Percentiles rank a stretch among this genome's conserved stretches.
These are phyloP conservation scores for Limosa lapponica DNA, from an alignment of 2,797 vertebrate species.

Conservation along the genomic window DNA sequence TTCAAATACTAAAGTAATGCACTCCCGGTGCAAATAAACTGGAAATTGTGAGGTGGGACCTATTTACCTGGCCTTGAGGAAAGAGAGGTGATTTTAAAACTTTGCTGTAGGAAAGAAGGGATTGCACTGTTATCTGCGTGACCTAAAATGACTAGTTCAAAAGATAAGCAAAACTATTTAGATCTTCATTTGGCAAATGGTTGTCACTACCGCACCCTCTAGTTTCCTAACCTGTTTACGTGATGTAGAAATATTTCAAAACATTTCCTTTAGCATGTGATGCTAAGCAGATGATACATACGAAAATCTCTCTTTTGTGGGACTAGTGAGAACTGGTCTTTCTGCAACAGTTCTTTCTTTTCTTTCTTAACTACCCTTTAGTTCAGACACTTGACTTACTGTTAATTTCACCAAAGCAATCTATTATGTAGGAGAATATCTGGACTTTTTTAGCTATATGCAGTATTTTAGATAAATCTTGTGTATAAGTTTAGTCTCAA, in stretches of 20 bases:
- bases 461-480: background rate
- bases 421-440: background rate
- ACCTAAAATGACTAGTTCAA: constrained; percentile 14
- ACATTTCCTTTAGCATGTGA: background rate
- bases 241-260: constrained; percentile 42
- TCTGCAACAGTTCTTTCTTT: background rate
- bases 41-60: background rate
- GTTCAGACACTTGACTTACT: background rate
- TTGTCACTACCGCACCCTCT: constrained; percentile 37
- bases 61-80: background rate
- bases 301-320: background rate
- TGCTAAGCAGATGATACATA: background rate
- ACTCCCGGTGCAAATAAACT: constrained; percentile 38
- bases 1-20: background rate
- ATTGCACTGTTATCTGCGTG: background rate
- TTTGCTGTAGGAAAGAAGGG: background rate
- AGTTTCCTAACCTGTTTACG: constrained; percentile 25
- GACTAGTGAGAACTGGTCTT: background rate
- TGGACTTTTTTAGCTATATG: background rate
- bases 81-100: background rate
- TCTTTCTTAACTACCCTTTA: background rate
- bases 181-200: constrained; percentile 36
- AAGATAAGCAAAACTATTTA: constrained; percentile 61
- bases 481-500: background rate
- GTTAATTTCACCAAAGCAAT: background rate